Conservation (phyloP, 2,888 invertebrate species). For the Oxycera nigricornis region DNA sequence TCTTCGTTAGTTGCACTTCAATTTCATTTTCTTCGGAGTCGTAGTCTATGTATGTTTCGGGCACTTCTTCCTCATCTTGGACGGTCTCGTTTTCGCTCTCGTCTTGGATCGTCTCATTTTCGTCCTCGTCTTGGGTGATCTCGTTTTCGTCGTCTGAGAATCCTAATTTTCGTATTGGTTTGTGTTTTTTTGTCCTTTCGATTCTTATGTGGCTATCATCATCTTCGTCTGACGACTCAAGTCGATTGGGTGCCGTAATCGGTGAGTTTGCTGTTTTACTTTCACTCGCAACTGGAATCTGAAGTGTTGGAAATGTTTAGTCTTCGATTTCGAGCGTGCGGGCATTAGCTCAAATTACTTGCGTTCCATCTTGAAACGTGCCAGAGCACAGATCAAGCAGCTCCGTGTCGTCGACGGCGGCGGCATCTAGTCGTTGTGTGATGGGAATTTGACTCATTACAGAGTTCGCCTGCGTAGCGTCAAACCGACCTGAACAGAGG, state of each 20-base stretch:
- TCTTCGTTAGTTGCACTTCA: conserved; percentile 57
- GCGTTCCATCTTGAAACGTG: conserved; percentile 62
- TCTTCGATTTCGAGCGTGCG: not conserved
- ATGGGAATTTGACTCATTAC: conserved; percentile 35
- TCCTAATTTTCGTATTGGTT: conserved; percentile 56
- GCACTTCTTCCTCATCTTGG: conserved; percentile 58
- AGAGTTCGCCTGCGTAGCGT: conserved; percentile 53
- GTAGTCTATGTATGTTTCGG: conserved; percentile 69
- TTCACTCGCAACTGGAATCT: not conserved
- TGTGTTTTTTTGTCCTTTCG: conserved; percentile 50
- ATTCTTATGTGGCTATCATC: conserved; percentile 54
- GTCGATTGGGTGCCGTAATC: not conserved
- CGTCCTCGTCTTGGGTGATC: conserved; percentile 48
- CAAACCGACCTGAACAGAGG: conserved; percentile 68
- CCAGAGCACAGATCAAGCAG: conserved; percentile 68
- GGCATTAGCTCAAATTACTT: conserved; percentile 45
- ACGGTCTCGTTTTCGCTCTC: conserved; percentile 55
- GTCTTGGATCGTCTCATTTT: conserved; percentile 49
- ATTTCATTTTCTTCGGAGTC: conserved; percentile 88
- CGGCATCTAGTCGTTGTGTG: conserved; percentile 19
- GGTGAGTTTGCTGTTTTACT: not conserved
- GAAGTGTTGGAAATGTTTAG: not conserved
- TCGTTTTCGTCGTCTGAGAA: conserved; percentile 63
- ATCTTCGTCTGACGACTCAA: conserved; percentile 49
- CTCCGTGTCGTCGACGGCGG: conserved; percentile 62